A percentile compares a stretch with the other conserved stretches of the same genome.
phyloP scores from a whole-genome alignment of 2,113 vertebrate species.

The Pelodiscus sinensis region DNA sequence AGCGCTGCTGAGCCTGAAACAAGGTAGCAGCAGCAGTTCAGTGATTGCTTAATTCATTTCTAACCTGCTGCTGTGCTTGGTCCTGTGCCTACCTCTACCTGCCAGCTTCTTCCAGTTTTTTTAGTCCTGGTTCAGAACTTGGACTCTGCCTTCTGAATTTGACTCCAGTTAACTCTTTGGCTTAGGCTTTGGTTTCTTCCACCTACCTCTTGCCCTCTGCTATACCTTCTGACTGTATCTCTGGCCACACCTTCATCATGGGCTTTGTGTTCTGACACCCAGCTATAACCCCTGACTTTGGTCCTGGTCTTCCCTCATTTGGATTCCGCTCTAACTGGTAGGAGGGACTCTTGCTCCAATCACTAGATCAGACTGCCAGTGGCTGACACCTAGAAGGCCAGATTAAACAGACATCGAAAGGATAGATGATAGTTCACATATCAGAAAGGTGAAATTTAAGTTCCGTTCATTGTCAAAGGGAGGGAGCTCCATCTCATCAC shows the following conservation, averaged over 20 bases:
- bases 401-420: slow-evolving; percentile 8
- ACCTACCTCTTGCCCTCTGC: background rate
- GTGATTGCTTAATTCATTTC: background rate
- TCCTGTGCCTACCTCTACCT: background rate
- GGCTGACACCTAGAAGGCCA: background rate
- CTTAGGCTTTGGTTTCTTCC: background rate
- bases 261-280: background rate
- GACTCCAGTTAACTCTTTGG: background rate
- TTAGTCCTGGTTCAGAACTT: background rate
- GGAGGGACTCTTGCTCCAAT: background rate
- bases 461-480: slow-evolving; percentile 35
- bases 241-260: background rate
- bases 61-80: background rate
- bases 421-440: background rate
- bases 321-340: background rate
- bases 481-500: slow-evolving; percentile 42
- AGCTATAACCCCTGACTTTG: background rate
- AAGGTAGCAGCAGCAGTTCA: background rate
- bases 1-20: background rate
- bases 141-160: background rate
- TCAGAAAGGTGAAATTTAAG: slow-evolving; percentile 47
- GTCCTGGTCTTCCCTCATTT: background rate
- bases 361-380: background rate
- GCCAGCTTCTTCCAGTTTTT: background rate
- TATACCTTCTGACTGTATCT: background rate